Evolutionary conservation across 2,797 vertebrate genomes (phyloP).

Genomic region (Sebastiscus tertius): DNA sequence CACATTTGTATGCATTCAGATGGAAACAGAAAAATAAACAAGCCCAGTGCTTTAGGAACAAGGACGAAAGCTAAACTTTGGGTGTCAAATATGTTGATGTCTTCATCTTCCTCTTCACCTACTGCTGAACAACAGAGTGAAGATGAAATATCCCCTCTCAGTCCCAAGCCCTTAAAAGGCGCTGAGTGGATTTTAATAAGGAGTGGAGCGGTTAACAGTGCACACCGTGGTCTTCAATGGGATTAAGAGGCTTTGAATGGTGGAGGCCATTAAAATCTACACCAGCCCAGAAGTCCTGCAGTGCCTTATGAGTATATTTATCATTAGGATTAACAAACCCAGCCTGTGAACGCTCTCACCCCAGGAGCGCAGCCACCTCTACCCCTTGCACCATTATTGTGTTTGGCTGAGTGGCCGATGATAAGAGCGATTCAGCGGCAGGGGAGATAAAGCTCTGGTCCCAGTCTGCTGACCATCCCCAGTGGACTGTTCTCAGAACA

Average conservation of each 20-base stretch:
- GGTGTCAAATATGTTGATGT: conserved; percentile 13
- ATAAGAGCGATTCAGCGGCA: conserved; percentile 62
- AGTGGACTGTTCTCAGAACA: conserved; percentile 30
- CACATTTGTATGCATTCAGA: conserved; percentile 8
- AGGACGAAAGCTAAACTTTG: background rate
- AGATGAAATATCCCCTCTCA: conserved; percentile 60
- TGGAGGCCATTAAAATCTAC: conserved; percentile 81
- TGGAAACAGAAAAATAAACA: conserved; percentile 43
- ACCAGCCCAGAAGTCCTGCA: conserved; percentile 66
- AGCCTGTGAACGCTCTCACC: conserved; percentile 59
- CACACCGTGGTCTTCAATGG: conserved; percentile 74
- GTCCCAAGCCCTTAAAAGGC: conserved; percentile 67
- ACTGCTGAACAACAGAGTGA: conserved; percentile 53
- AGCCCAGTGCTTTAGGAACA: conserved; percentile 1
- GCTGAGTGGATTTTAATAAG: conserved; percentile 81
- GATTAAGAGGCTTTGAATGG: conserved; percentile 84
- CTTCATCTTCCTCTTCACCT: conserved; percentile 34
- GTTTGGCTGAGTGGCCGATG: conserved; percentile 65
- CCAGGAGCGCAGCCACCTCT: conserved; percentile 58
- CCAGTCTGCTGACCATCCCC: conserved; percentile 43
- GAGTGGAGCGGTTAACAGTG: conserved; percentile 70
- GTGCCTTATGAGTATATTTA: conserved; percentile 78
- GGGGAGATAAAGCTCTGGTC: conserved; percentile 56
- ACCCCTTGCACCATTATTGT: conserved; percentile 64
- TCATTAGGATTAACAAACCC: conserved; percentile 81